Evolutionary conservation across 1,140 invertebrate genomes (phyloP).

Genomic region (Zaprionus vittiger): DNA sequence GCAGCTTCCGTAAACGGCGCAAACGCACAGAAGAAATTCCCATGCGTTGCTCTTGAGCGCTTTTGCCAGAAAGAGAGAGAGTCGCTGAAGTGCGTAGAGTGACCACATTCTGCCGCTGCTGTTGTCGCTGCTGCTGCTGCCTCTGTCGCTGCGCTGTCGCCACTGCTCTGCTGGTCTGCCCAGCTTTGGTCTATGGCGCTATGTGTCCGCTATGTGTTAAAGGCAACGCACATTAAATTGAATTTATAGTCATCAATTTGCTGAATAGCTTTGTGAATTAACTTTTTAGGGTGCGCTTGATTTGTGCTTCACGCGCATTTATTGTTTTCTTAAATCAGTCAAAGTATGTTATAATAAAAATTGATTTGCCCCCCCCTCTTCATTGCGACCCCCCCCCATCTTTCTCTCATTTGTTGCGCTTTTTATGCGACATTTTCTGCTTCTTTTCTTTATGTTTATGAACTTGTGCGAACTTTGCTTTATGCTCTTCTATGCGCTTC

Average conservation of each 20-base stretch:
- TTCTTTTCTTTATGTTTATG: slow-evolving; percentile 53
- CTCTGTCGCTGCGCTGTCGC: neutral
- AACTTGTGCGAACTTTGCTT: slow-evolving; percentile 64
- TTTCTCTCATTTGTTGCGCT: slow-evolving; percentile 34
- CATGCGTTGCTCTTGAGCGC: slow-evolving; percentile 52
- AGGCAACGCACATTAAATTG: slow-evolving; percentile 82
- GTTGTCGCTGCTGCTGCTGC: neutral
- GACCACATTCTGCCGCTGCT: slow-evolving; percentile 39
- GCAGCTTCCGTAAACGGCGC: slow-evolving; percentile 44
- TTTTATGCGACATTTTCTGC: slow-evolving; percentile 72
- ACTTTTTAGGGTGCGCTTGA: slow-evolving; percentile 72
- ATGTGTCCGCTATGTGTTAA: slow-evolving; percentile 47
- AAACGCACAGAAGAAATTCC: slow-evolving; percentile 61
- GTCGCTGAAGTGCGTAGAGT: neutral
- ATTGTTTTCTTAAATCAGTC: slow-evolving; percentile 82
- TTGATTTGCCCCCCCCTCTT: slow-evolving; percentile 50
- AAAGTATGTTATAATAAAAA: slow-evolving; percentile 79
- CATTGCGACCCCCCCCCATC: neutral
- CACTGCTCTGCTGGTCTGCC: slow-evolving; percentile 3
- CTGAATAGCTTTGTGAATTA: slow-evolving; percentile 78
- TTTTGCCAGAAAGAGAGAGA: slow-evolving; percentile 20
- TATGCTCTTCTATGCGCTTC: slow-evolving; percentile 20
- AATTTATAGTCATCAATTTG: slow-evolving; percentile 83
- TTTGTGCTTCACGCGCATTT: slow-evolving; percentile 66
- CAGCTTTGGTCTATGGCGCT: neutral